A percentile compares a stretch with the other conserved stretches of the same genome.
Evolutionary conservation across 2,797 vertebrate genomes (phyloP).

Genomic region (Hapalemur alaotrensis): DNA sequence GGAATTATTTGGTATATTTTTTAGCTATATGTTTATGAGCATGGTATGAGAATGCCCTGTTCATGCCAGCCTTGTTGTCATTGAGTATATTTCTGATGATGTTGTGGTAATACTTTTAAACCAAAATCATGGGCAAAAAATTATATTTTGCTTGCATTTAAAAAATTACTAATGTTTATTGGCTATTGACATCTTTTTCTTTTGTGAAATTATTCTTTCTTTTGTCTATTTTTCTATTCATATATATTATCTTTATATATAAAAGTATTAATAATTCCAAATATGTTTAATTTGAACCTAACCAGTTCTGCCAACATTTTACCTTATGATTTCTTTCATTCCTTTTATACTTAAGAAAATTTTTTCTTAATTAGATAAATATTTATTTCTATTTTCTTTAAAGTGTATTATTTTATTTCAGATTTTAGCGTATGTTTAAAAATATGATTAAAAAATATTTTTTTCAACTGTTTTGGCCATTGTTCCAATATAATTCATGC

Average conservation of each 20-base stretch:
- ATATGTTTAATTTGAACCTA: conserved; percentile 40
- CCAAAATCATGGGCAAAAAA: neutral
- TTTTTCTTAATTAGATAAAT: neutral
- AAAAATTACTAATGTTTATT: conserved; percentile 11
- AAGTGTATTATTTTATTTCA: neutral
- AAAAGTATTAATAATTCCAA: neutral
- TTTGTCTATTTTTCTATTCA: neutral
- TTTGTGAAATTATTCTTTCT: conserved; percentile 46
- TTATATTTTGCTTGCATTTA: neutral
- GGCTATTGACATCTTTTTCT: neutral
- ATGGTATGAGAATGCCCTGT: neutral
- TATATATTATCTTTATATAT: conserved; percentile 10
- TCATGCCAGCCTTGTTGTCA: neutral
- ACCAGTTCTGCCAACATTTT: neutral
- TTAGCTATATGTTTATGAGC: neutral
- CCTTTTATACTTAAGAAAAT: conserved; percentile 43
- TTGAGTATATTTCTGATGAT: neutral
- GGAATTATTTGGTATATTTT: neutral
- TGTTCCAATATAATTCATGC: conserved; percentile 1
- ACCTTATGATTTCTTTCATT: conserved; percentile 25
- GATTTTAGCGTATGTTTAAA: conserved; percentile 19
- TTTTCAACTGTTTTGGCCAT: neutral
- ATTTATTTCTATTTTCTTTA: neutral
- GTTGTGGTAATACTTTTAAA: neutral
- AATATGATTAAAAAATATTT: neutral